Evolutionary conservation across 2,888 invertebrate species (phyloP), one percentile per base, ranked within the genome.

Genomic region (Campoplex capitator): DNA sequence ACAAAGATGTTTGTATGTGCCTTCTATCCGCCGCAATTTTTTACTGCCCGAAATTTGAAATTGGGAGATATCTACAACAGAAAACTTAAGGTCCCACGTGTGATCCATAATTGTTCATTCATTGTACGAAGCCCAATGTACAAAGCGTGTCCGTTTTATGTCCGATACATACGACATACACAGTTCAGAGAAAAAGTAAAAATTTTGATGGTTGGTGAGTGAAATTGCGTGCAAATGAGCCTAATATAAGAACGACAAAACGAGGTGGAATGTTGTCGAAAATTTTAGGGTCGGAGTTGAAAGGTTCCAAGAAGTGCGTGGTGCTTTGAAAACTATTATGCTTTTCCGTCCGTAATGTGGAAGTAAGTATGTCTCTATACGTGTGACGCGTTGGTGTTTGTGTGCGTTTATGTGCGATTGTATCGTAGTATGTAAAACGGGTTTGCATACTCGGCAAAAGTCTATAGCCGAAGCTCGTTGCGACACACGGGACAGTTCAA

Each of bases 271-370:
- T 58, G 48, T 79, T 58, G 79, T 35, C 42, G 45, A 48, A 48
- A n/a, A 58, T 71, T 71, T 71, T 58, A 70, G 79, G 65, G 89
- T 90, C 88, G 88, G 92, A 92, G 92, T 91, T 90, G 67, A 77
- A 86, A 83, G 80, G 73, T 81, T 82, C 81, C 65, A 68, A 48
- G 76, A 77, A 79, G 51, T 73, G 35, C 9, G 65, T 23, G 38
- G 54, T 16, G 62, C 71, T 71, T 81, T 67, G 74, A 70, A 71
- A 78, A 71, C 75, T 76, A 70, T 70, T 62, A 70, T 42, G 58
- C 58, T 82, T 78, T 75, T 74, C 74, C 76, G 62, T 48, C 38
- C 42, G 74, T 78, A 75, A 74, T 62, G 74, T 42, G 71, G 23
- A 70, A 62, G 78, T 75, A 76, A 80, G 76, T 82, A 78, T 51